Percentiles rank a stretch among this genome's conserved stretches.
Evolutionary conservation across 2,797 vertebrate genomes (phyloP).

Genomic region (Coranthus polyacanthus): DNA sequence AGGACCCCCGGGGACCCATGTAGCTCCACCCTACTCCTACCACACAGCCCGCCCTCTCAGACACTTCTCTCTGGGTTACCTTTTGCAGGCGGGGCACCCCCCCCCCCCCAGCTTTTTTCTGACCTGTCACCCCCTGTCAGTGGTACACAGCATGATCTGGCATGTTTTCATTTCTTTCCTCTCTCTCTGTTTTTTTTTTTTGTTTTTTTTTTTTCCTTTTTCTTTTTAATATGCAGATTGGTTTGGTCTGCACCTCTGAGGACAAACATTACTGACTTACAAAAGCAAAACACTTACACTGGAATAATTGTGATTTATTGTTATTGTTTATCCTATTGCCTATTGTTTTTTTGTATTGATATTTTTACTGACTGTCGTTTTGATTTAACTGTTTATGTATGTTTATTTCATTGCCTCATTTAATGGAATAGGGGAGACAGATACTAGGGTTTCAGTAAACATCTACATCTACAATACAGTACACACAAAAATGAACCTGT

Average conservation of each 20-base stretch:
- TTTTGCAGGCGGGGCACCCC: slow-evolving; percentile 18
- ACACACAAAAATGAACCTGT: slow-evolving; percentile 53
- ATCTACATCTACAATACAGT: slow-evolving; percentile 29
- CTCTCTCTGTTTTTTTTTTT: slow-evolving; percentile 15
- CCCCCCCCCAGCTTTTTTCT: slow-evolving; percentile 3
- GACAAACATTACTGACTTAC: slow-evolving; percentile 79
- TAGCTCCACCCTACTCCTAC: slow-evolving; percentile 8
- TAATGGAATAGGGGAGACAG: slow-evolving; percentile 60
- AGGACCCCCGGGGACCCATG: slow-evolving; percentile 21
- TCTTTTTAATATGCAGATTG: slow-evolving; percentile 63
- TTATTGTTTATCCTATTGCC: slow-evolving; percentile 71
- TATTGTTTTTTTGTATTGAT: slow-evolving; percentile 71
- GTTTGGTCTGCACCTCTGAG: slow-evolving; percentile 71
- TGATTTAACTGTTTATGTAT: slow-evolving; percentile 73
- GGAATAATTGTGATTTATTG: slow-evolving; percentile 85
- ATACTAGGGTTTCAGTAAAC: slow-evolving; percentile 57
- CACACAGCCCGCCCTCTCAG: slow-evolving; percentile 11
- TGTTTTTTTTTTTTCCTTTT: slow-evolving; percentile 15
- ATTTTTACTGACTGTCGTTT: slow-evolving; percentile 75
- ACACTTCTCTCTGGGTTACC: slow-evolving; percentile 24
- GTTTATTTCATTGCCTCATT: slow-evolving; percentile 69
- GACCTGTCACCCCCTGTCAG: slow-evolving; percentile 10
- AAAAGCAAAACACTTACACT: slow-evolving; percentile 85
- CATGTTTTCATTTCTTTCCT: slow-evolving; percentile 63
- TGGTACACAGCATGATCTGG: slow-evolving; percentile 72